Base-by-base conservation (phyloP, 2,888 invertebrate genomes). In the Listrodromus nycthemerus region DNA sequence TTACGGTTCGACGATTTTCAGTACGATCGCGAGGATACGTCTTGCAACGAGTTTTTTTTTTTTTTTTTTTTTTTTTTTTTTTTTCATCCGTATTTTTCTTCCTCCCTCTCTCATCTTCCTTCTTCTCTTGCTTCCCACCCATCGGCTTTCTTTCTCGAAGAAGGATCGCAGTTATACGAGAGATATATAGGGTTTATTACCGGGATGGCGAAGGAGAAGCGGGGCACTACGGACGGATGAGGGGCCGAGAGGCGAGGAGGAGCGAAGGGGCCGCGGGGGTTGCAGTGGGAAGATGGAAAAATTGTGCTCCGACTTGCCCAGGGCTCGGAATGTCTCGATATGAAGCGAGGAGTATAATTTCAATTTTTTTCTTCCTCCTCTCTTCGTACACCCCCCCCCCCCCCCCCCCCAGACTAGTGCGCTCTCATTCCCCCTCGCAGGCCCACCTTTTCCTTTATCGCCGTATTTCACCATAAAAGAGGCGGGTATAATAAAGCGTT, bases 401-500 rank as follows among this genome's bases (percentile, higher is more conserved):
- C 70, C 33, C 75, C 48, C 70, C 48, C 67, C 55, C 70, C 70
- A 69, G 75, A 69, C 80, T 80, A 50, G 61, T 50, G 74, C 74
- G 61, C 70, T 71, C 77, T 77, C 75, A 21, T 70, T 79, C 52
- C 45, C 78, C 80, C 86, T 77, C 71, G 61, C 71, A 50, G 78
- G 24, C 71, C 61, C 73, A 61, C 76, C 73, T 77, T 84, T 82
- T 83, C 76, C 83, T 87, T 87, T 89, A 91, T 91, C 88, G 86
- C 88, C 86, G 89, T 92, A 91, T 91, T 92, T 91, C 90, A 89
- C 91, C 91, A 91, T 92, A 92, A 92, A 92, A 91, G 92, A 91
- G 89, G 87, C 89, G 89, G 91, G 89, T 87, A 90, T 92, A 92
- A 92, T 93, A 93, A 92, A 93, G 91, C 90, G 91, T 92, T 92